Percentiles rank a stretch among this genome's conserved stretches.
phyloP scores from a whole-genome alignment of 2,113 vertebrate species.

The Leucoraja erinaceus region DNA sequence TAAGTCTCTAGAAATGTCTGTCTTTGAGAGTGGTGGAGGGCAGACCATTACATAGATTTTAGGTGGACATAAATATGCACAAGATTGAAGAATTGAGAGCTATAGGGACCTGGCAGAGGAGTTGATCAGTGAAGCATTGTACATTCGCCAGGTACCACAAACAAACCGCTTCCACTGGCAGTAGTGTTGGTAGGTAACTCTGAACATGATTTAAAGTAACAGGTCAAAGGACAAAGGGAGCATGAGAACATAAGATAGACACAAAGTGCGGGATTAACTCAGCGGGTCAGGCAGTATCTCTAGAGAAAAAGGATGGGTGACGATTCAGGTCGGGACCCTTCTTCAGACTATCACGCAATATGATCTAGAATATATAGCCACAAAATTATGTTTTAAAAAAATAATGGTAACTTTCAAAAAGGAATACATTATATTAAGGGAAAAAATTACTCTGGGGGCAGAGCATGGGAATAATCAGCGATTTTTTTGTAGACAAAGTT shows the following conservation, averaged over 20 bases:
- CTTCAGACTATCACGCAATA: not conserved
- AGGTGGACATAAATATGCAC: too few relatives aligned
- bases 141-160: not conserved
- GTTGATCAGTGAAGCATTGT: too few relatives aligned
- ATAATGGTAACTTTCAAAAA: not conserved
- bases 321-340: too few relatives aligned
- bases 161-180: not conserved
- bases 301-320: too few relatives aligned
- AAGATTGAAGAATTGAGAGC: too few relatives aligned
- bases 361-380: not conserved
- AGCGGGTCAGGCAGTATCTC: too few relatives aligned
- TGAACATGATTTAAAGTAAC: not conserved
- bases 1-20: too few relatives aligned
- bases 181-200: not conserved
- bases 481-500: too few relatives aligned
- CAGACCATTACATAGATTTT: too few relatives aligned
- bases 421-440: not conserved
- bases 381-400: not conserved
- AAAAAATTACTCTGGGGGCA: not conserved
- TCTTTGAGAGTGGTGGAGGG: too few relatives aligned
- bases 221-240: not conserved
- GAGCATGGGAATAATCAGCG: not conserved
- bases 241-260: not conserved
- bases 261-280: too few relatives aligned
- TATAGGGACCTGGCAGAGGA: too few relatives aligned